These are phyloP conservation scores for Amphipoea lucens DNA, from an alignment of 2,888 invertebrate species.

Conservation along the genomic window DNA sequence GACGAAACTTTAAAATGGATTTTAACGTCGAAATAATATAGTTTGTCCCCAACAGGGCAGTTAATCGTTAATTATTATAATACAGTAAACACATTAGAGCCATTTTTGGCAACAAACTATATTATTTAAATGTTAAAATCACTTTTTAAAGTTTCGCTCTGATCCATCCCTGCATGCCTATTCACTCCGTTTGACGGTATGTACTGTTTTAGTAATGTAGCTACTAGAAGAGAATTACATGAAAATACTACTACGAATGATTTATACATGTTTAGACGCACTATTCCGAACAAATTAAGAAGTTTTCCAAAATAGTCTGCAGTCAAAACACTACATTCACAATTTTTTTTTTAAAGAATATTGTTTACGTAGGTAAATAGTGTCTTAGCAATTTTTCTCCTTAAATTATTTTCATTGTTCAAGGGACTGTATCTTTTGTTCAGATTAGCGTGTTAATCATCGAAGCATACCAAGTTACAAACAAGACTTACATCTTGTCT, in stretches of 20 bases:
- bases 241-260: not conserved
- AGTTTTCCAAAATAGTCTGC: not conserved
- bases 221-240: not conserved
- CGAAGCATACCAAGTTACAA: conserved; percentile 10
- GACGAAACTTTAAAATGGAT: too few relatives aligned
- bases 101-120: too few relatives aligned
- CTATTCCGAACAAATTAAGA: conserved; percentile 6
- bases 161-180: too few relatives aligned
- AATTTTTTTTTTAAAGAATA: not conserved
- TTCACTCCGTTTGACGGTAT: too few relatives aligned
- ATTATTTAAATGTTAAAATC: too few relatives aligned
- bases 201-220: not conserved
- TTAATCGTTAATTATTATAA: too few relatives aligned
- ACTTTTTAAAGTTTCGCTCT: too few relatives aligned
- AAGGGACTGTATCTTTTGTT: not conserved
- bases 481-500: conserved; percentile 44
- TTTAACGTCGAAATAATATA: too few relatives aligned
- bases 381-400: not conserved
- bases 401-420: not conserved
- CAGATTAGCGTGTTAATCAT: conserved; percentile 11
- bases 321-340: not conserved
- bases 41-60: too few relatives aligned
- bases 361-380: not conserved
- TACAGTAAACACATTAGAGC: too few relatives aligned
- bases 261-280: not conserved